Conservation (phyloP, 2,797 vertebrate species). For the Neostethus bicornis region DNA sequence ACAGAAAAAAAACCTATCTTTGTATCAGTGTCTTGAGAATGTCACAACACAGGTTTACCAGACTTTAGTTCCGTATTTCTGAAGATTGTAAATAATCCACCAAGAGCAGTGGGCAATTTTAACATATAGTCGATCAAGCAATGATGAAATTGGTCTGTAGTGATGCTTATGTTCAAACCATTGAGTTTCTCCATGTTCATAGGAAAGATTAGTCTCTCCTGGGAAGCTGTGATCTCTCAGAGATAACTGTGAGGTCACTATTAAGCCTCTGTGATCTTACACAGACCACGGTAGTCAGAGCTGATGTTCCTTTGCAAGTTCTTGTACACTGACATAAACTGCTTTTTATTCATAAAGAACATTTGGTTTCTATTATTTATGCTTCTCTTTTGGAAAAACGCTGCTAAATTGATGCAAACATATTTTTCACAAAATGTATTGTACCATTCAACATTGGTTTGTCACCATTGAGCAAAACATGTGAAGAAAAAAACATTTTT, state of each 20-base stretch:
- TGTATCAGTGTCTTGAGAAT: constrained; percentile 27
- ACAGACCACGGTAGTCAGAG: constrained; percentile 16
- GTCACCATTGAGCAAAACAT: background rate
- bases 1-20: constrained; percentile 8
- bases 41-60: constrained; percentile 36
- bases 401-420: background rate
- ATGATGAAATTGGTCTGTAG: constrained; percentile 8
- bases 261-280: constrained; percentile 2
- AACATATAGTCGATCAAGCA: constrained; percentile 30
- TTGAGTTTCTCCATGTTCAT: constrained; percentile 29
- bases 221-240: constrained; percentile 6
- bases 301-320: constrained; percentile 5
- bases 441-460: background rate
- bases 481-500: background rate
- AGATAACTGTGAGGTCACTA: constrained; percentile 8
- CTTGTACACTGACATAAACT: constrained; percentile 4
- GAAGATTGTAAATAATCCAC: constrained; percentile 27
- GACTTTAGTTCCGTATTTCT: constrained; percentile 27
- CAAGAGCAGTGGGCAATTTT: constrained; percentile 21
- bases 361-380: constrained; percentile 13
- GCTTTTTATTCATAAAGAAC: constrained; percentile 6
- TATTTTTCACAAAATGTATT: constrained; percentile 12
- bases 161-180: constrained; percentile 2
- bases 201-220: constrained; percentile 16
- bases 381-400: background rate